Evolutionary conservation across 1,140 invertebrate genomes (phyloP).

Genomic region (Drosophila pruinosa): DNA sequence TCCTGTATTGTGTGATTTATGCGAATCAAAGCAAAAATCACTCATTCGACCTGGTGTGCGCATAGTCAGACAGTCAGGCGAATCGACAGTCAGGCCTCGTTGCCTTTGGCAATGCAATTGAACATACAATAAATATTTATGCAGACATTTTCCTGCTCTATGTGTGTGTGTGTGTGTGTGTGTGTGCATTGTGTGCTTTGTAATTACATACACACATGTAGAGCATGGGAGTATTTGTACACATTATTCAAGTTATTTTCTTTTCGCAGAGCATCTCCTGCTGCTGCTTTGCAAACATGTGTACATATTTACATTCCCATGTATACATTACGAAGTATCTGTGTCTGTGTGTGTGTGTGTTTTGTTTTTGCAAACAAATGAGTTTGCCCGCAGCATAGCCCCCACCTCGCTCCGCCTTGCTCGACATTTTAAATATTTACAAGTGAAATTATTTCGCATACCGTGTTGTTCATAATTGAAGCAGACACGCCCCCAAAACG

Average conservation of each 20-base stretch:
- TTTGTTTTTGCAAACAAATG: slow-evolving; percentile 60
- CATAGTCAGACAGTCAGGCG: background rate
- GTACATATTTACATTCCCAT: slow-evolving; percentile 69
- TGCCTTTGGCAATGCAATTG: slow-evolving; percentile 58
- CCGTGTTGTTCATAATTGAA: slow-evolving; percentile 43
- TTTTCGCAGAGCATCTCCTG: slow-evolving; percentile 32
- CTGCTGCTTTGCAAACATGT: slow-evolving; percentile 32
- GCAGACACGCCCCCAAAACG: slow-evolving; percentile 32
- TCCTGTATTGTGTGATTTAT: slow-evolving; percentile 47
- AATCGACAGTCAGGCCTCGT: background rate
- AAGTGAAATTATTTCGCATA: slow-evolving; percentile 65
- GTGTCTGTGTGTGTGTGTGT: slow-evolving; percentile 9
- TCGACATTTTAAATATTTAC: slow-evolving; percentile 72
- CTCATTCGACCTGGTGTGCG: slow-evolving; percentile 50
- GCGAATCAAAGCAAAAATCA: slow-evolving; percentile 55
- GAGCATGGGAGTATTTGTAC: slow-evolving; percentile 34
- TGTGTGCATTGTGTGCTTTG: slow-evolving; percentile 36
- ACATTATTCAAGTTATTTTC: slow-evolving; percentile 73
- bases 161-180: background rate
- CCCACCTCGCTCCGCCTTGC: background rate
- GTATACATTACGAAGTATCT: slow-evolving; percentile 61
- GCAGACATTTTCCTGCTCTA: slow-evolving; percentile 42
- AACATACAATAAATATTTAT: slow-evolving; percentile 77
- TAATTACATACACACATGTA: slow-evolving; percentile 43
- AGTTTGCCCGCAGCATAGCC: slow-evolving; percentile 43